Evolutionary conservation across 1,140 invertebrate genomes (phyloP).

Genomic region (Micrasema minimum): DNA sequence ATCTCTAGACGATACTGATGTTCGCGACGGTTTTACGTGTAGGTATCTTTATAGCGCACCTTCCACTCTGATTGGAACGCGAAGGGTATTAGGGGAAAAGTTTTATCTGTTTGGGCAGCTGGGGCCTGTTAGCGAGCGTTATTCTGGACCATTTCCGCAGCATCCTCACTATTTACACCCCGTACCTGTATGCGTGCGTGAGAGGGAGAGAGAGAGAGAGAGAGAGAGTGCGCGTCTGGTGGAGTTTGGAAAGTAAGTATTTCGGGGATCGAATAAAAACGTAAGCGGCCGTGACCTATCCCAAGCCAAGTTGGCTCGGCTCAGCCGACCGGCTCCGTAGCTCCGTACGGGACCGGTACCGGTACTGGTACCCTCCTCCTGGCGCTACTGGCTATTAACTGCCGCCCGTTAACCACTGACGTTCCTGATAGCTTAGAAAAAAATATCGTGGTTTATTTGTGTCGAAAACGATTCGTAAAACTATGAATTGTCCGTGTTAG

Average conservation of each 20-base stretch:
- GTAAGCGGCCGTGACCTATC: constrained; percentile 40
- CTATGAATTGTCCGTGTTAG: neutral
- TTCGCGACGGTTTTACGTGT: neutral
- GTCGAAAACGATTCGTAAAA: constrained; percentile 5
- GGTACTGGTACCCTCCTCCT: too few relatives aligned
- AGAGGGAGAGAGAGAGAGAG: neutral
- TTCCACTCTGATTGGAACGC: neutral
- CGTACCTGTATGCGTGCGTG: neutral
- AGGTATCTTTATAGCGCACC: neutral
- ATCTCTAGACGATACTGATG: neutral
- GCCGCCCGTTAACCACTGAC: neutral
- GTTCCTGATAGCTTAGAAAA: constrained; percentile 26
- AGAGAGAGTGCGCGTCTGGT: constrained; percentile 5
- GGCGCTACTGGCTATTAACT: neutral
- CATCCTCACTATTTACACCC: constrained; percentile 1
- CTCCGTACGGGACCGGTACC: too few relatives aligned
- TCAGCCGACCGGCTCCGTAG: too few relatives aligned
- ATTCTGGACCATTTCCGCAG: constrained; percentile 28
- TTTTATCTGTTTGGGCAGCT: constrained; percentile 25
- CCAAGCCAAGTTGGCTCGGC: constrained; percentile 22
- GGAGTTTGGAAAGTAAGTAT: constrained; percentile 16
- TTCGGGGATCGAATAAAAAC: constrained; percentile 25
- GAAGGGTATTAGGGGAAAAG: constrained; percentile 15
- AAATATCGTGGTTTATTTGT: constrained; percentile 4
- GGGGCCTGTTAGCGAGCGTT: constrained; percentile 12